Percentiles rank a stretch among this genome's conserved stretches.
Conservation (phyloP, 2,113 vertebrate genomes). For the Ardeotis arabs region DNA sequence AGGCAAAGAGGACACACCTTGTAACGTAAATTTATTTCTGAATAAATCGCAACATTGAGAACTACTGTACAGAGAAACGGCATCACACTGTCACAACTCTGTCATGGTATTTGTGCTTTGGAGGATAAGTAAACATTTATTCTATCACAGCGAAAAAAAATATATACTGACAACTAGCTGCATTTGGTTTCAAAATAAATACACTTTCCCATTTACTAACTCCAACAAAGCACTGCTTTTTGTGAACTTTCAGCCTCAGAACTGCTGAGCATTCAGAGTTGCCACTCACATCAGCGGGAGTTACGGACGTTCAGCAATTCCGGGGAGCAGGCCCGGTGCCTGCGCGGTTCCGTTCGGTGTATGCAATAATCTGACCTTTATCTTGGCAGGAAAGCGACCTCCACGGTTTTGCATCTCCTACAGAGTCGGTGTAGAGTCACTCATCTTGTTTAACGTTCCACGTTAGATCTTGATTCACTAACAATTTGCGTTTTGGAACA, state of each 20-base stretch:
- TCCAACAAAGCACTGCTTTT: conserved; percentile 48
- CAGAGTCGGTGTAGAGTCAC: background rate
- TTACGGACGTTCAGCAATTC: background rate
- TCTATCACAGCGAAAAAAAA: conserved; percentile 61
- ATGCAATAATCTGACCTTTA: background rate
- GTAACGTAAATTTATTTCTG: conserved; percentile 78
- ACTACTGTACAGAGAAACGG: conserved; percentile 68
- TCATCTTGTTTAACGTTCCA: background rate
- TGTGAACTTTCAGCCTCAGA: background rate
- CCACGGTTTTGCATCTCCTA: background rate
- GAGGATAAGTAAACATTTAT: conserved; percentile 73
- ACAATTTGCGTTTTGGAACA: background rate
- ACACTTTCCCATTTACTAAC: conserved; percentile 30
- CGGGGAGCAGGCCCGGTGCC: background rate
- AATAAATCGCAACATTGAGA: conserved; percentile 62
- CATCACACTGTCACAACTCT: conserved; percentile 71
- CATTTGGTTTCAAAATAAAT: conserved; percentile 71
- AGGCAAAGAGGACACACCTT: background rate
- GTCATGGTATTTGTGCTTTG: conserved; percentile 77
- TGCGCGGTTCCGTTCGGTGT: background rate
- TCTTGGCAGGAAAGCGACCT: background rate
- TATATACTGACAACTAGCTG: conserved; percentile 53
- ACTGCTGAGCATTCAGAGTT: background rate
- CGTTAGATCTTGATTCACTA: background rate
- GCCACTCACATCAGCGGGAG: background rate